Evolutionary conservation across 2,797 vertebrate genomes (phyloP).

Genomic region (Xenentodon cancila): DNA sequence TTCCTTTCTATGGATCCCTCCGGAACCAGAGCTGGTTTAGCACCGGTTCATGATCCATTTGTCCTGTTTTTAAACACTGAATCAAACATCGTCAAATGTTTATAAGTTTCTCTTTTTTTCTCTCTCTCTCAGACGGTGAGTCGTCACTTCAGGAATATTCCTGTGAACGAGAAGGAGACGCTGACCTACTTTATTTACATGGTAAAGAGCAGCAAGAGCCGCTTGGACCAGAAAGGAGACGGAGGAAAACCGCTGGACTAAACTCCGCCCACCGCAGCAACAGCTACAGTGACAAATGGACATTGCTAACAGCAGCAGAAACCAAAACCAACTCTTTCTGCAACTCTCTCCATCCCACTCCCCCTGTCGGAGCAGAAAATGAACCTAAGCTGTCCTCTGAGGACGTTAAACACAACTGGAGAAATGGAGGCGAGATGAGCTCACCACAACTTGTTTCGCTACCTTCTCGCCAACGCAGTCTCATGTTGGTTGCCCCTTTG

Average conservation of each 20-base stretch:
- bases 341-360: constrained; percentile 15
- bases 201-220: constrained; percentile 98
- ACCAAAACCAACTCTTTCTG: constrained; percentile 17
- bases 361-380: constrained; percentile 23
- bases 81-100: too few relatives aligned
- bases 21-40: too few relatives aligned
- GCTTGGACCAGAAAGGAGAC: constrained; percentile 95
- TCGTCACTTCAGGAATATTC: constrained; percentile 98
- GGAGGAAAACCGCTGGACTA: constrained; percentile 91
- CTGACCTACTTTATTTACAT: constrained; percentile 99
- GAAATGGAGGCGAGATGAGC: constrained; percentile 2
- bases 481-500: background rate
- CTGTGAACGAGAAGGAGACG: constrained; percentile 98
- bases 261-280: constrained; percentile 38
- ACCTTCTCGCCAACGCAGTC: background rate
- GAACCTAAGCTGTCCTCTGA: constrained; percentile 8
- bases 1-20: too few relatives aligned
- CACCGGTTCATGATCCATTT: too few relatives aligned
- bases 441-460: background rate
- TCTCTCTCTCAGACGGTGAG: constrained; percentile 89
- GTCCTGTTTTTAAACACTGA: too few relatives aligned
- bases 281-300: constrained; percentile 8
- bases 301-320: constrained; percentile 12
- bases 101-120: background rate
- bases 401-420: constrained; percentile 8